These are phyloP conservation scores for Thamnaconus septentrionalis DNA, from an alignment of 2,113 vertebrate species.

Conservation along the genomic window DNA sequence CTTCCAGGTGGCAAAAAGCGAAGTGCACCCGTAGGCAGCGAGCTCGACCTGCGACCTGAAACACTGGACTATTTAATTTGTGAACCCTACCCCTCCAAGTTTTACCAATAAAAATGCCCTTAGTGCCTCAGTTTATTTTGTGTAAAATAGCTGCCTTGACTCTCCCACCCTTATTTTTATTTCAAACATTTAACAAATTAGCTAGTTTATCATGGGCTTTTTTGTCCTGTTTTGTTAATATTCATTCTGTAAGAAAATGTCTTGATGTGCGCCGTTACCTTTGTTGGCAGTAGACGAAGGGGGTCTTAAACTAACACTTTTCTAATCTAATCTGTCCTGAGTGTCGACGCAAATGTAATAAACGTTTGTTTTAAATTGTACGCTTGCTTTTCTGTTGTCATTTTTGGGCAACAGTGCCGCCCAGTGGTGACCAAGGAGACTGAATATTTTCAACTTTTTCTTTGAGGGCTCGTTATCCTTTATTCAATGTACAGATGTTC, in stretches of 20 bases:
- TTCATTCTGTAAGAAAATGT: conserved; percentile 25
- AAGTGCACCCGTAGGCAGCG: conserved; percentile 16
- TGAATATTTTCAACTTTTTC: too few relatives aligned
- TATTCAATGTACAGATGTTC: too few relatives aligned
- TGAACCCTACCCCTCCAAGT: conserved; percentile 10
- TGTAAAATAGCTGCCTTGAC: conserved; percentile 53
- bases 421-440: too few relatives aligned
- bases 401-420: not conserved
- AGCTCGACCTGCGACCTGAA: conserved; percentile 11
- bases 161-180: conserved; percentile 1
- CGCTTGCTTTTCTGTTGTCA: not conserved
- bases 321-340: conserved; percentile 49
- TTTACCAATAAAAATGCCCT: conserved; percentile 14
- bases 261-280: conserved; percentile 33
- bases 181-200: conserved; percentile 14
- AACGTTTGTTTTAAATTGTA: conserved; percentile 41
- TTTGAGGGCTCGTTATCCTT: too few relatives aligned
- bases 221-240: conserved; percentile 31
- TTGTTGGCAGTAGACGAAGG: conserved; percentile 9
- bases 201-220: conserved; percentile 24
- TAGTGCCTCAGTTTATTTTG: conserved; percentile 45
- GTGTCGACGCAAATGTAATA: conserved; percentile 32
- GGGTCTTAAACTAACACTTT: conserved; percentile 38
- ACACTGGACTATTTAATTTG: not conserved
- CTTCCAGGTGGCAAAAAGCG: conserved; percentile 1